Conservation (phyloP, 2,797 vertebrate genomes). For the Sphenopsis melanotis region DNA sequence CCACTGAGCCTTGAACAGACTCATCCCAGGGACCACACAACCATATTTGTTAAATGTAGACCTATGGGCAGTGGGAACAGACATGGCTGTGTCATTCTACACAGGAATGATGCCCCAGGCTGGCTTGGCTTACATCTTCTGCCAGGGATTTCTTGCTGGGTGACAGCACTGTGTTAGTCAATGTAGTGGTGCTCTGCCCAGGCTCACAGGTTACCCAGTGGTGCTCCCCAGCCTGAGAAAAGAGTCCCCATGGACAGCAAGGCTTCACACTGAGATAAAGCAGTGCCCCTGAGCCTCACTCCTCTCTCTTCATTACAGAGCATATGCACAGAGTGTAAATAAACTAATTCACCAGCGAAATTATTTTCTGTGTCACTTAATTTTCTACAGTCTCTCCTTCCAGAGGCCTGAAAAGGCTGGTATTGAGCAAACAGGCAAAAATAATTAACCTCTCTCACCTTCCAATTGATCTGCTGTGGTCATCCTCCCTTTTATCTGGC, state of each 20-base stretch:
- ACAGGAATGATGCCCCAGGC: background rate
- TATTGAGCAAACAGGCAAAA: background rate
- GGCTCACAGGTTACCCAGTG: background rate
- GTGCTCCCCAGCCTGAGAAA: background rate
- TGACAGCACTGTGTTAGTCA: background rate
- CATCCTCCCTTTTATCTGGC: background rate
- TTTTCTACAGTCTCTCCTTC: background rate
- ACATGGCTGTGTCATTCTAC: accelerated
- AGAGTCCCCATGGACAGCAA: background rate
- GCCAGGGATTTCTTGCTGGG: background rate
- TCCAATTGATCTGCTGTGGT: background rate
- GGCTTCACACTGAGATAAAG: background rate
- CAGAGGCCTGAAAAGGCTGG: background rate
- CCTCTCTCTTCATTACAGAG: background rate
- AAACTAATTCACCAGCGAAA: background rate
- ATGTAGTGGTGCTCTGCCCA: accelerated
- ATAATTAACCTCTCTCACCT: conserved; percentile 26
- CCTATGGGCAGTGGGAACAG: background rate
- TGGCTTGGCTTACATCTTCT: background rate
- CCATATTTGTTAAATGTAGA: background rate
- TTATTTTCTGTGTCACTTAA: background rate
- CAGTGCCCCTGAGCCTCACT: background rate
- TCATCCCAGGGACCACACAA: background rate
- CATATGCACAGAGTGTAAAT: background rate
- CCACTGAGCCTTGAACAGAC: background rate